These are phyloP conservation scores for Hetaerina titia DNA, from an alignment of 2,888 invertebrate genomes.

Conservation along the genomic window DNA sequence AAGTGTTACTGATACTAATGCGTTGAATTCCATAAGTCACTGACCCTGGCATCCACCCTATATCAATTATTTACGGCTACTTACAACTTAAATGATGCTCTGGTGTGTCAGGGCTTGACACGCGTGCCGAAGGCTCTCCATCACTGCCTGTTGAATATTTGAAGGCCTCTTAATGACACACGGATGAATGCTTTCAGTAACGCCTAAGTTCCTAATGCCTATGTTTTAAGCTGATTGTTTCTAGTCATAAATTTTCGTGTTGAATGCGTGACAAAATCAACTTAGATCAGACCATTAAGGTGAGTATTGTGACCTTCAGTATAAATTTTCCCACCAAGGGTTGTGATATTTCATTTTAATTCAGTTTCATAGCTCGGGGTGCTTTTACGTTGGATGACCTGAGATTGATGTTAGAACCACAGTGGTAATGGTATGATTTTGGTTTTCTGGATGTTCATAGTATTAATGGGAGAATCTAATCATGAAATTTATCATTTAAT, in stretches of 20 bases:
- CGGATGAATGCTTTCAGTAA: not conserved
- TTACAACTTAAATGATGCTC: not conserved
- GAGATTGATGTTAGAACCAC: no score
- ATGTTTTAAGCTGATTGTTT: not conserved
- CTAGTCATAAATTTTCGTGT: not conserved
- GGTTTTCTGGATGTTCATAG: no score
- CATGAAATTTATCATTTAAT: no score
- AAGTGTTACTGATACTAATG: no score
- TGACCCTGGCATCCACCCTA: not conserved
- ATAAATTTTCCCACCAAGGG: not conserved
- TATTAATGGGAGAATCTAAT: no score
- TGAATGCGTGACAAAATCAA: not conserved
- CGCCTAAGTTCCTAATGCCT: not conserved
- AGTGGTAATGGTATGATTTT: no score
- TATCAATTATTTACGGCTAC: constrained; percentile 9
- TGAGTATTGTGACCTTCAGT: no score
- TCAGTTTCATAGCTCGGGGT: no score
- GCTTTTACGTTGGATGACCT: no score
- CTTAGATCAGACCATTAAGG: not conserved
- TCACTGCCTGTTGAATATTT: not conserved
- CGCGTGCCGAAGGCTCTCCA: not conserved
- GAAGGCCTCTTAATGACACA: not conserved
- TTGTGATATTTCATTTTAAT: no score
- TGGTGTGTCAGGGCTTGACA: not conserved
- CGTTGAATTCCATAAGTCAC: no score